Percentiles rank a stretch among this genome's conserved stretches.
phyloP scores from a whole-genome alignment of 2,797 vertebrate genomes.

The Gobio occitaniae region DNA sequence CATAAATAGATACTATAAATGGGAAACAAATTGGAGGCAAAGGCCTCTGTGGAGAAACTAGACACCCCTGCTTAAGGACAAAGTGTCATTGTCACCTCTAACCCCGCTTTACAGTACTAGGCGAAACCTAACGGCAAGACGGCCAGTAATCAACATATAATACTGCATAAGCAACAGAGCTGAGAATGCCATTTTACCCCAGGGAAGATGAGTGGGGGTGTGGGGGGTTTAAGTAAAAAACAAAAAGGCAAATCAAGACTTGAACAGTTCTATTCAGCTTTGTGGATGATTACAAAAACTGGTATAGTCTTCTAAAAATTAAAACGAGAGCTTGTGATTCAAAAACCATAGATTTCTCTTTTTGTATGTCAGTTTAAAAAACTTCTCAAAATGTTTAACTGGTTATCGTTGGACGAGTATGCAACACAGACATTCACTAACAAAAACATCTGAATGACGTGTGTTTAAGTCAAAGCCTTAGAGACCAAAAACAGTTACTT shows the following conservation, averaged over 20 bases:
- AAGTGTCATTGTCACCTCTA: conserved; percentile 16
- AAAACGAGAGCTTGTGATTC: not conserved
- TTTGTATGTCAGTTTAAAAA: not conserved
- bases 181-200: not conserved
- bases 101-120: conserved; percentile 1
- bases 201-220: not conserved
- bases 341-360: not conserved
- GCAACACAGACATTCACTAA: conserved; percentile 21
- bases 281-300: not conserved
- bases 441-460: conserved; percentile 3
- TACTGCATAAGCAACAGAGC: conserved; percentile 34
- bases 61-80: conserved; percentile 50
- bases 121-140: not conserved
- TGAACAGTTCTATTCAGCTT: not conserved
- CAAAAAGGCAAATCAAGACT: not conserved
- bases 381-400: not conserved
- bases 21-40: conserved; percentile 33
- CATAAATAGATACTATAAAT: conserved; percentile 41
- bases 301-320: not conserved
- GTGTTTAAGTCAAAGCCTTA: not conserved
- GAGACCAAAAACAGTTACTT: not conserved
- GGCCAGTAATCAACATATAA: not conserved
- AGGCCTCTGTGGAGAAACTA: conserved; percentile 34
- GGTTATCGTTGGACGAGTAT: conserved; percentile 6
- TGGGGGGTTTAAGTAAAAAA: not conserved